Evolutionary conservation across 2,888 invertebrate species (phyloP).

Genomic region (Hylaea fasciaria): DNA sequence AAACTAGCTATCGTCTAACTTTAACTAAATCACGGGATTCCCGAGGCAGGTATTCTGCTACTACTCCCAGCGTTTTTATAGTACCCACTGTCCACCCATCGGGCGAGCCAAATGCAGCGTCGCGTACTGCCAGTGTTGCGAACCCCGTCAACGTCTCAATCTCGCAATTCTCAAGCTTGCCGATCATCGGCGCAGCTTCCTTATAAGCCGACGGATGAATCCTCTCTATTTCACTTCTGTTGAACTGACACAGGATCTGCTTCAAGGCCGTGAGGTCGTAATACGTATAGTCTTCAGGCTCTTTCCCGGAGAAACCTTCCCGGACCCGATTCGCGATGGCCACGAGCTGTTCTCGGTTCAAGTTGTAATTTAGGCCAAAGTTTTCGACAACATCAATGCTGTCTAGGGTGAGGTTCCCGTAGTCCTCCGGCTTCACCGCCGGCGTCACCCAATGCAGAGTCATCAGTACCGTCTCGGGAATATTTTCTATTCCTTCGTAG

Average conservation of each 20-base stretch:
- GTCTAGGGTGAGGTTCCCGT: constrained; percentile 79
- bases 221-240: constrained; percentile 76
- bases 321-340: constrained; percentile 81
- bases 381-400: constrained; percentile 82
- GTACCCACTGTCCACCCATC: constrained; percentile 68
- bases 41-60: constrained; percentile 58
- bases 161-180: constrained; percentile 75
- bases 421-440: constrained; percentile 77
- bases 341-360: constrained; percentile 68
- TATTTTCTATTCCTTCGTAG: constrained; percentile 62
- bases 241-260: constrained; percentile 85
- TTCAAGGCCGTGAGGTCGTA: constrained; percentile 82
- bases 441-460: constrained; percentile 76
- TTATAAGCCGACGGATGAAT: constrained; percentile 83
- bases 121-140: constrained; percentile 72
- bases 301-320: constrained; percentile 81
- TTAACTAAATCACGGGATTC: not conserved
- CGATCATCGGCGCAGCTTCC: constrained; percentile 75
- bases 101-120: constrained; percentile 74
- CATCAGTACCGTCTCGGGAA: constrained; percentile 74
- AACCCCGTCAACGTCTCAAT: constrained; percentile 73
- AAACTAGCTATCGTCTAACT: too few species aligned
- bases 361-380: constrained; percentile 80
- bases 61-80: constrained; percentile 67
- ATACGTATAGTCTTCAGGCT: constrained; percentile 82